Conservation (phyloP, 2,888 invertebrate genomes). For the Geotrupes spiniger region DNA sequence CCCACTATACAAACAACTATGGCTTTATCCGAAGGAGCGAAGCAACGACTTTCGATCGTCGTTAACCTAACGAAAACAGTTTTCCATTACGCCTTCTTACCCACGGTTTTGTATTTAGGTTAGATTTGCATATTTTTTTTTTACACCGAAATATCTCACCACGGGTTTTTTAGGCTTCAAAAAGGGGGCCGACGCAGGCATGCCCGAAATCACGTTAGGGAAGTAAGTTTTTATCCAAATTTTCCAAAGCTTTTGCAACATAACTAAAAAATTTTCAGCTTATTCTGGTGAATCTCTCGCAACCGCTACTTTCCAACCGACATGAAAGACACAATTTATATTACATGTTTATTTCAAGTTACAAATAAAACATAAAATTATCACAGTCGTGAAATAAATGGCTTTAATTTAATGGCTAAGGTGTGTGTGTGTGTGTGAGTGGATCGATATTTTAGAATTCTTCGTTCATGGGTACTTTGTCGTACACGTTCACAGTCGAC, state of each 20-base stretch:
- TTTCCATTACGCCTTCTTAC: conserved; percentile 71
- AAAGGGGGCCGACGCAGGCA: conserved; percentile 67
- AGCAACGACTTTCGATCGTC: conserved; percentile 61
- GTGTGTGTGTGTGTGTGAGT: not conserved
- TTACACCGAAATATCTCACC: too few relatives aligned
- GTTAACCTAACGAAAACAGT: conserved; percentile 58
- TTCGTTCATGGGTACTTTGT: conserved; percentile 11
- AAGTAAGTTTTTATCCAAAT: conserved; percentile 48
- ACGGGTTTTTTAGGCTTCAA: conserved; percentile 55
- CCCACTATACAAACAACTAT: conserved; percentile 40
- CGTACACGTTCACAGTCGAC: conserved; percentile 5
- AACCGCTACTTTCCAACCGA: not conserved
- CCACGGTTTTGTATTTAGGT: conserved; percentile 67
- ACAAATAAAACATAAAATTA: conserved; percentile 12
- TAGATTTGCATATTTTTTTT: conserved; percentile 31
- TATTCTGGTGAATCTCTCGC: conserved; percentile 46
- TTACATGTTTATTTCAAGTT: too few relatives aligned
- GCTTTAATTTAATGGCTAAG: too few relatives aligned
- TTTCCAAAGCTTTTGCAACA: not conserved
- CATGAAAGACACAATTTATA: conserved; percentile 1
- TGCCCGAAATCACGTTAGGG: conserved; percentile 59
- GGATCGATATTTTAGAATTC: not conserved
- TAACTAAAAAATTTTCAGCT: too few relatives aligned
- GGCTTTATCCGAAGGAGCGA: conserved; percentile 55
- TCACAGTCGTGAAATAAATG: conserved; percentile 18